Evolutionary conservation across 2,113 vertebrate species (phyloP).

Genomic region (Anolis sagrei): DNA sequence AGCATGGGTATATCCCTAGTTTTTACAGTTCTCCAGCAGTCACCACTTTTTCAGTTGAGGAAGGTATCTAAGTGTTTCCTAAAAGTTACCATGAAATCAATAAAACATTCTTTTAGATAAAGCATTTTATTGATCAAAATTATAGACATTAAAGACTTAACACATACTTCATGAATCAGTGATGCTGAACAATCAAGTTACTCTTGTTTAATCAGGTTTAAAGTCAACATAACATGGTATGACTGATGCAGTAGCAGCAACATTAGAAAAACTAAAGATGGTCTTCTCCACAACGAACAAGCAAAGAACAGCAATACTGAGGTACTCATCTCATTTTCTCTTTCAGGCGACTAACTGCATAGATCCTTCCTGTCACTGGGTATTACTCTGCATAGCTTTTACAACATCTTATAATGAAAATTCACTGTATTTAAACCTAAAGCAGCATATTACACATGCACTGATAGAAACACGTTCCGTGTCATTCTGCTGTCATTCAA

Average conservation of each 20-base stretch:
- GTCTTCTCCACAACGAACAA: conserved; percentile 40
- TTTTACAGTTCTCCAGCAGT: not conserved
- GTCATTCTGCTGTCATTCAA: conserved; percentile 36
- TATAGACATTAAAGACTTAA: conserved; percentile 54
- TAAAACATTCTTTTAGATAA: conserved; percentile 51
- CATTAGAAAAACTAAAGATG: conserved; percentile 54
- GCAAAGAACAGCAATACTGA: conserved; percentile 57
- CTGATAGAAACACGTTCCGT: conserved; percentile 60
- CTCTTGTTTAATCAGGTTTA: conserved; percentile 52
- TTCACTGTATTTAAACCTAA: conserved; percentile 62
- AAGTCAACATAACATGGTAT: conserved; percentile 13
- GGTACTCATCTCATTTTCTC: conserved; percentile 53
- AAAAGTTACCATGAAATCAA: conserved; percentile 31
- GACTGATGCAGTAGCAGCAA: not conserved
- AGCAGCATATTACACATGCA: conserved; percentile 71
- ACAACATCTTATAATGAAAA: conserved; percentile 53
- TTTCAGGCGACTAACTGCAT: conserved; percentile 67
- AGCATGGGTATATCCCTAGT: not conserved
- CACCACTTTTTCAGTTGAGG: not conserved
- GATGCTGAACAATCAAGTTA: conserved; percentile 30
- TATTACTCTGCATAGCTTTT: conserved; percentile 56
- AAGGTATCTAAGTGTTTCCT: not conserved
- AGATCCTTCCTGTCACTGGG: conserved; percentile 57
- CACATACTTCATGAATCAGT: conserved; percentile 53
- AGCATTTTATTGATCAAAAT: conserved; percentile 71